Evolutionary conservation across 1,140 invertebrate genomes (phyloP).

Genomic region (Catajapyx aquilonaris): DNA sequence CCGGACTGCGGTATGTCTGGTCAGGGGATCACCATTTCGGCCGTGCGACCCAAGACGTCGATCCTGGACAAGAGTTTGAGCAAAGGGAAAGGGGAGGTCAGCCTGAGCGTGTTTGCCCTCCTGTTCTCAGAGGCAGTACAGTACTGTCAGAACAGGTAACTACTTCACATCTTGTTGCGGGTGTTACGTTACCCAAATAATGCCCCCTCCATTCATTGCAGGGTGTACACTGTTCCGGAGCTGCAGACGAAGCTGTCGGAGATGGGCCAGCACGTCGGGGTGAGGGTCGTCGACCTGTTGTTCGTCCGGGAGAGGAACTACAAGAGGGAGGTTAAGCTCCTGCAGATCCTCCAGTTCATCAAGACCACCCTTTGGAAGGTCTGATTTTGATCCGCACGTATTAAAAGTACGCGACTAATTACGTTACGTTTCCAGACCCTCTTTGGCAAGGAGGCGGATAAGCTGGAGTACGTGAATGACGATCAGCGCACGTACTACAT

Average conservation of each 20-base stretch:
- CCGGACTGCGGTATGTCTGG: too few species aligned
- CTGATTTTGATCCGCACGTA: constrained; percentile 1
- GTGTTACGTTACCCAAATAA: too few species aligned
- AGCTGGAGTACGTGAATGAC: constrained; percentile 94
- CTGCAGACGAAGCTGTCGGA: constrained; percentile 85
- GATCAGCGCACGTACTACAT: constrained; percentile 95
- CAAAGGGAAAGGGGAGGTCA: constrained; percentile 77
- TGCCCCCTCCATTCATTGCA: too few species aligned
- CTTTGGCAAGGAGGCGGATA: constrained; percentile 96
- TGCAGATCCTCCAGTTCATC: constrained; percentile 89
- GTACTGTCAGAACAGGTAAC: constrained; percentile 92
- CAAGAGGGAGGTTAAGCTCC: constrained; percentile 85
- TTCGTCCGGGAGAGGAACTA: constrained; percentile 80
- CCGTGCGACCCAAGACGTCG: constrained; percentile 41
- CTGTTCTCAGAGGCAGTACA: constrained; percentile 96
- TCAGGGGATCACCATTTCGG: constrained; percentile 20
- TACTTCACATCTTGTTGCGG: too few species aligned
- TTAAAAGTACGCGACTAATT: constrained; percentile 2
- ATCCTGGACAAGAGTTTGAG: constrained; percentile 82
- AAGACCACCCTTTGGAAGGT: constrained; percentile 95
- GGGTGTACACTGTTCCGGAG: constrained; percentile 84
- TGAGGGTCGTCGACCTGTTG: constrained; percentile 77
- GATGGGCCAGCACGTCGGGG: constrained; percentile 85
- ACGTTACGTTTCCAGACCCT: constrained; percentile 38
- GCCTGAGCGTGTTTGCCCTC: constrained; percentile 80